A percentile compares a stretch with the other conserved stretches of the same genome.
phyloP scores from a whole-genome alignment of 2,113 vertebrate genomes.

The Illadopsis cleaveri region DNA sequence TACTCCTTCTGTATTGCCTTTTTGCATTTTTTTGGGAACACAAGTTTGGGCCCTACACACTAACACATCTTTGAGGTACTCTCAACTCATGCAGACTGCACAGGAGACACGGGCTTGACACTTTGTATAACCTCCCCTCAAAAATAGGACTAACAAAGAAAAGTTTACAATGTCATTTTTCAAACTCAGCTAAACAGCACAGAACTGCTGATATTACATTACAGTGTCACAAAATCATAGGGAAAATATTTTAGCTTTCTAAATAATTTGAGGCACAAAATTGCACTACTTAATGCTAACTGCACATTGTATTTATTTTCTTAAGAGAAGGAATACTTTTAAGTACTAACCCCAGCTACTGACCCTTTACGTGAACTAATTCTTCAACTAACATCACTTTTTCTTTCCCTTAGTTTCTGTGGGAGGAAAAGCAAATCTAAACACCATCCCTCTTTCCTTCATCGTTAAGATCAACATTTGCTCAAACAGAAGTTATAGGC shows the following conservation, averaged over 20 bases:
- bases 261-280: background rate
- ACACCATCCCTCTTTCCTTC: background rate
- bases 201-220: background rate
- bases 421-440: slow-evolving; percentile 14
- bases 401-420: background rate
- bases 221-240: background rate
- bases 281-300: slow-evolving; percentile 10
- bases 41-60: background rate
- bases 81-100: background rate
- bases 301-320: background rate
- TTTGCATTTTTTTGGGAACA: background rate
- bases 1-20: background rate
- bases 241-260: background rate
- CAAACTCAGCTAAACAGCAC: background rate
- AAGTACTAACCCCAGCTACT: background rate
- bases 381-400: slow-evolving; percentile 13
- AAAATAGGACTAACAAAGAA: background rate
- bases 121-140: background rate
- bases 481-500: background rate
- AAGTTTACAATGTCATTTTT: background rate
- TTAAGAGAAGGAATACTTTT: slow-evolving; percentile 4
- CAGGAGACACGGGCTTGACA: background rate
- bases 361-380: background rate
- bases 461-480: background rate
- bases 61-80: background rate